Base-by-base conservation (phyloP, 2,113 vertebrate genomes). In the Ptychochromis oligacanthus region DNA sequence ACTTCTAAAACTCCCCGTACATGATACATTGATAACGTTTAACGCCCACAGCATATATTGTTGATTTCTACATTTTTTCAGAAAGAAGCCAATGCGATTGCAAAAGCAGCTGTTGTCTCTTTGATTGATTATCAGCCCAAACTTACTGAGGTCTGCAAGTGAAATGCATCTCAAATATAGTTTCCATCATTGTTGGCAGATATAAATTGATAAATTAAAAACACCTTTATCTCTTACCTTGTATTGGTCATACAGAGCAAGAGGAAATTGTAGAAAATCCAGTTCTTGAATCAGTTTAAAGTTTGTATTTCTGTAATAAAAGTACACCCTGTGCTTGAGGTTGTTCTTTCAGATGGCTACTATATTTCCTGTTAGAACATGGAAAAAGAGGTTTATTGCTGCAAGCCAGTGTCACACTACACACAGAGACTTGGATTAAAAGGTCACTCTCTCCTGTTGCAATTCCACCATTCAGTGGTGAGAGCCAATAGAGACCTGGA, bases 81-180 rank as follows among this genome's bases (percentile, higher is more conserved):
- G 38, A 82, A 58, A 72, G 46, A 87, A 81, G 79, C 74, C 54
- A 26, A 77, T 74, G 6, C 57, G 54, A 86, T 72, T 88, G 79
- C 81, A 82, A 58, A 65, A 62, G 49, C 9, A 18, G 55, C 75
- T 58, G 77, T 75, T 88, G 79, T 80, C 82, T 89, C 5, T 84
- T 54, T 88, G 86, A 92, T 81, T 87, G 82, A 92, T 88, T 82
- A 82, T 87, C 80, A 65, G 15, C 12, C 55, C 7, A 2, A 43
- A 38, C 60, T 80, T 60, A 26, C 24, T 5, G 58, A 79, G 20
- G 38, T 88, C 86, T 85, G 67, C 59, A 74, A 86, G 81, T 84
- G 70, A 88, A 91, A 85, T 52, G 49, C 64, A 57, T 81, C 65
- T 72, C 12, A 74, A 77, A 60, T 76, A 62, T 84, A 86, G 78